phyloP scores from a whole-genome alignment of 2,888 invertebrate species.

The Volucella bombylans region DNA sequence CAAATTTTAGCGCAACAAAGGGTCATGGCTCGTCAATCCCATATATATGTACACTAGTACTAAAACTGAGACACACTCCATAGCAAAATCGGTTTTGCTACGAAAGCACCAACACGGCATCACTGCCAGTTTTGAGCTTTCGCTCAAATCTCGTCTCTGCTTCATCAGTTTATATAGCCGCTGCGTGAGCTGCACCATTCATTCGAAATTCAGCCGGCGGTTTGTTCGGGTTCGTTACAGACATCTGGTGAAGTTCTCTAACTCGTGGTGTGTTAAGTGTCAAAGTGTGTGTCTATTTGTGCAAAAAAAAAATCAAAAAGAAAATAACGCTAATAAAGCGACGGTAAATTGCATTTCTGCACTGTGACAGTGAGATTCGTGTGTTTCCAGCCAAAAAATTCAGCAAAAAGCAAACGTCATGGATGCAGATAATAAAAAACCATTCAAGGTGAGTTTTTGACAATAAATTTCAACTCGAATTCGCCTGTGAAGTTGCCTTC shows the following conservation, averaged over 20 bases:
- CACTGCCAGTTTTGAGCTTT: slow-evolving; percentile 31
- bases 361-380: slow-evolving; percentile 24
- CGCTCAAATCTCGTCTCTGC: slow-evolving; percentile 13
- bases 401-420: slow-evolving; percentile 63
- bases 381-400: slow-evolving; percentile 8
- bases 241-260: slow-evolving; percentile 29
- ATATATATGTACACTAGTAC: too few relatives aligned
- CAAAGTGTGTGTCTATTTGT: slow-evolving; percentile 47
- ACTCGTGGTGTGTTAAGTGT: slow-evolving; percentile 49
- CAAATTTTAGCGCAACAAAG: too few relatives aligned
- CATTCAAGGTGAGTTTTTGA: slow-evolving; percentile 76
- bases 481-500: background rate
- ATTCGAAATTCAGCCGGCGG: slow-evolving; percentile 76
- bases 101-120: too few relatives aligned
- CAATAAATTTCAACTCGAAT: background rate
- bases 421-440: slow-evolving; percentile 76
- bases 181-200: slow-evolving; percentile 57
- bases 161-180: slow-evolving; percentile 58
- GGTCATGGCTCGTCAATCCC: too few relatives aligned
- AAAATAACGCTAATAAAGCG: slow-evolving; percentile 14
- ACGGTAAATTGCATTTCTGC: slow-evolving; percentile 11
- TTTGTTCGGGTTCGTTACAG: slow-evolving; percentile 62
- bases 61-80: too few relatives aligned
- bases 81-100: too few relatives aligned
- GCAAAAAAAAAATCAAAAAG: slow-evolving; percentile 3